A percentile compares a stretch with the other conserved stretches of the same genome.
Conservation (phyloP, 1,140 invertebrate genomes). For the Sipha flava region DNA sequence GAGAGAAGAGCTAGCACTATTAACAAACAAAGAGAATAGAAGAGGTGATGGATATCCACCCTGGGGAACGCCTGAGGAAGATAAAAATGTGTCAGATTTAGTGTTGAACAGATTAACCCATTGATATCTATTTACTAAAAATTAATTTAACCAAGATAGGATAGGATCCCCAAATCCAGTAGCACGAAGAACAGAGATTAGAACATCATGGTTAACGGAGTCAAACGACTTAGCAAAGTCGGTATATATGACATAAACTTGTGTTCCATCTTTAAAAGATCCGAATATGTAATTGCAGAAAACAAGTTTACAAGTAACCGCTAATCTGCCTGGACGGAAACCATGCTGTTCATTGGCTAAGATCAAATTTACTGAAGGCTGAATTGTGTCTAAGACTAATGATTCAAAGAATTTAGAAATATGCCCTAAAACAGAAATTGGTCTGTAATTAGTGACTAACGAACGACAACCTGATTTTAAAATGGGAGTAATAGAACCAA, state of each 20-base stretch:
- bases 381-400: no score
- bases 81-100: background rate
- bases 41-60: background rate
- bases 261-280: background rate
- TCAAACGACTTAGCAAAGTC: slow-evolving; percentile 38
- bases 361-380: no score
- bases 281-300: background rate
- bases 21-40: background rate
- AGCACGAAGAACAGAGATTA: background rate
- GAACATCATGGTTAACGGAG: background rate
- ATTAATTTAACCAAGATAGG: background rate
- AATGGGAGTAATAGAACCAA: no score
- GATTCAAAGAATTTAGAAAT: no score
- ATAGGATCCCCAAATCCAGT: background rate
- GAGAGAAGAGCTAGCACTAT: background rate
- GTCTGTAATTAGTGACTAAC: no score
- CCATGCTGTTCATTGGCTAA: no score
- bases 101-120: background rate
- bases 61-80: background rate
- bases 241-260: background rate
- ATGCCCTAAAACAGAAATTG: no score
- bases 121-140: background rate
- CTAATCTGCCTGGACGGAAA: no score
- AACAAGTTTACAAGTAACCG: background rate
- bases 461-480: no score